Evolutionary conservation across 2,888 invertebrate species (phyloP).

Genomic region (Drosophila setosimentum): DNA sequence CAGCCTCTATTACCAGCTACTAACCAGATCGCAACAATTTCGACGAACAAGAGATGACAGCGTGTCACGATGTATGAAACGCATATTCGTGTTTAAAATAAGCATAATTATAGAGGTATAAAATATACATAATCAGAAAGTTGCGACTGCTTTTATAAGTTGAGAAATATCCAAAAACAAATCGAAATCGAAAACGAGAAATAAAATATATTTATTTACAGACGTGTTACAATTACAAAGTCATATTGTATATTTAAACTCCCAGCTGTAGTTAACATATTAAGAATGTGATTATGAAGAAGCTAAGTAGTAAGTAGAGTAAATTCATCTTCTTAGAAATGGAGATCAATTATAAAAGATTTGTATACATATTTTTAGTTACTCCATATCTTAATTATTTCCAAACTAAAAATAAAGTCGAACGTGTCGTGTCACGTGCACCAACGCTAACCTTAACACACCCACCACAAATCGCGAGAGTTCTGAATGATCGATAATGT

Average conservation of each 20-base stretch:
- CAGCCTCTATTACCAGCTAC: slow-evolving; percentile 39
- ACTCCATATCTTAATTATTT: background rate
- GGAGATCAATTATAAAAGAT: background rate
- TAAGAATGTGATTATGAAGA: background rate
- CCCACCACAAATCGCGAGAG: background rate
- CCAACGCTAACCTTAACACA: background rate
- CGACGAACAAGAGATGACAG: background rate
- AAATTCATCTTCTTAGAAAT: background rate
- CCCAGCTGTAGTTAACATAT: too few relatives aligned
- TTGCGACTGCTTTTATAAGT: background rate
- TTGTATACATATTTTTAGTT: background rate
- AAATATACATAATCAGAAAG: background rate
- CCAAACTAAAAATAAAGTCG: background rate
- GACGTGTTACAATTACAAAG: too few relatives aligned
- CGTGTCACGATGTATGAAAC: slow-evolving; percentile 13
- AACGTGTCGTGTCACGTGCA: background rate
- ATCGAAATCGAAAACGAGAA: background rate
- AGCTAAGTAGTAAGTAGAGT: background rate
- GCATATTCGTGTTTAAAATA: background rate
- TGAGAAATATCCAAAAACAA: background rate
- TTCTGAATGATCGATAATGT: slow-evolving; percentile 51
- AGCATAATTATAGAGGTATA: background rate
- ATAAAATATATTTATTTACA: background rate
- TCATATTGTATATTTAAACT: too few relatives aligned
- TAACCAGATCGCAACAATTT: slow-evolving; percentile 1